Evolutionary conservation across 2,888 invertebrate genomes (phyloP).

Genomic region (Hypsopygia costalis): DNA sequence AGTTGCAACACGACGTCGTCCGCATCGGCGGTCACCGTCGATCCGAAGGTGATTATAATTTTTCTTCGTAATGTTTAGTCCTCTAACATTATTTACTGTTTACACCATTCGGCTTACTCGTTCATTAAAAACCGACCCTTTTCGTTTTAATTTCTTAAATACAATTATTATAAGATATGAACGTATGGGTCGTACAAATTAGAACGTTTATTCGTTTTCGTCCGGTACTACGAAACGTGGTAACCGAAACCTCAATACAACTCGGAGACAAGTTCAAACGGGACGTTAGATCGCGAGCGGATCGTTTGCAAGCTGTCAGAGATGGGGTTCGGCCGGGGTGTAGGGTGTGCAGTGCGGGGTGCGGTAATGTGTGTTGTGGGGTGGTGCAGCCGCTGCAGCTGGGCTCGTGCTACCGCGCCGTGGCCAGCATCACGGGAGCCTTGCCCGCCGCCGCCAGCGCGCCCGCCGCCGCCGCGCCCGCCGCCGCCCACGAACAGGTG

Average conservation of each 20-base stretch:
- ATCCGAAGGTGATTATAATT: conserved; percentile 51
- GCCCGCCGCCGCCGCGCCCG: conserved; percentile 7
- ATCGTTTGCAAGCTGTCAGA: background rate
- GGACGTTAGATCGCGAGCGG: too few species aligned
- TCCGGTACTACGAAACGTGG: too few species aligned
- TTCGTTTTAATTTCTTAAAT: too few species aligned
- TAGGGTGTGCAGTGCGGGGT: conserved; percentile 12
- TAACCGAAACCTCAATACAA: too few species aligned
- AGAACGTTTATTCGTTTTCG: too few species aligned
- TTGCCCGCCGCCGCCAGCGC: conserved; percentile 17
- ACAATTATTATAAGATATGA: too few species aligned
- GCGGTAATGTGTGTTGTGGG: conserved; percentile 10
- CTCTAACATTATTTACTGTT: conserved; percentile 1
- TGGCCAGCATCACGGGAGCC: conserved; percentile 45
- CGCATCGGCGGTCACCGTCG: conserved; percentile 49
- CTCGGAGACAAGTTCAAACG: too few species aligned
- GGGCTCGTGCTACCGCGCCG: conserved; percentile 51
- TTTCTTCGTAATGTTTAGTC: background rate
- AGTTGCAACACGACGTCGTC: conserved; percentile 68
- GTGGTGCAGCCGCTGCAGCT: conserved; percentile 61
- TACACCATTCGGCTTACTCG: conserved; percentile 37
- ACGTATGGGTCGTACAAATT: too few species aligned
- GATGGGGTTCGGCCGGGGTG: background rate
- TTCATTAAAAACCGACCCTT: too few species aligned
- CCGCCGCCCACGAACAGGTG: conserved; percentile 1